Conservation (phyloP, 1,140 invertebrate species). For the Phortica variegata region DNA sequence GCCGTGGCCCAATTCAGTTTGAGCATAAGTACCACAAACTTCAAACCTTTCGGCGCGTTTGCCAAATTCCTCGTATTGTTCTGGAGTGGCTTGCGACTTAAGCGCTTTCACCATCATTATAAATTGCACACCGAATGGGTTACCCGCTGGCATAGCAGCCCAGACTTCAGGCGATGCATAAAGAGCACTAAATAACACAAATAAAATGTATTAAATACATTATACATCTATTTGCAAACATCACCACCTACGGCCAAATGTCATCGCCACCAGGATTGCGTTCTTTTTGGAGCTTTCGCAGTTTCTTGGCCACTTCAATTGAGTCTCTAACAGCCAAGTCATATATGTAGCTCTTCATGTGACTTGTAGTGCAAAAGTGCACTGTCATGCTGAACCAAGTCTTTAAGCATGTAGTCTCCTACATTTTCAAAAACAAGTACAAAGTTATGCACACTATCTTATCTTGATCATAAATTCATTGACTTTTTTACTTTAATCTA, state of each 20-base stretch:
- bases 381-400: slow-evolving; percentile 15
- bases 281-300: slow-evolving; percentile 67
- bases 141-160: slow-evolving; percentile 69
- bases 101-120: slow-evolving; percentile 90
- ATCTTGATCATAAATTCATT: not conserved
- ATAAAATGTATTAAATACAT: not conserved
- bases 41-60: slow-evolving; percentile 71
- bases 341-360: slow-evolving; percentile 34
- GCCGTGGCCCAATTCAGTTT: slow-evolving; percentile 92
- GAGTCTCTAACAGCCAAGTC: slow-evolving; percentile 57
- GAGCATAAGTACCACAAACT: slow-evolving; percentile 91
- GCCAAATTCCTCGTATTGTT: slow-evolving; percentile 82
- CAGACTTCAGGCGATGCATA: slow-evolving; percentile 22
- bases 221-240: not conserved
- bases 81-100: slow-evolving; percentile 78
- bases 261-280: slow-evolving; percentile 68
- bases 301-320: slow-evolving; percentile 74
- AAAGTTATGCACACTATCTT: slow-evolving; percentile 7
- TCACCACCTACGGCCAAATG: slow-evolving; percentile 61
- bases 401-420: slow-evolving; percentile 29
- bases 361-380: slow-evolving; percentile 29
- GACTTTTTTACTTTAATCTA: not conserved
- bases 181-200: slow-evolving; percentile 11
- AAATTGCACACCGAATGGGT: slow-evolving; percentile 80
- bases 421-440: slow-evolving; percentile 17